phyloP scores from a whole-genome alignment of 2,797 vertebrate genomes.

The Thamnophis elegans region DNA sequence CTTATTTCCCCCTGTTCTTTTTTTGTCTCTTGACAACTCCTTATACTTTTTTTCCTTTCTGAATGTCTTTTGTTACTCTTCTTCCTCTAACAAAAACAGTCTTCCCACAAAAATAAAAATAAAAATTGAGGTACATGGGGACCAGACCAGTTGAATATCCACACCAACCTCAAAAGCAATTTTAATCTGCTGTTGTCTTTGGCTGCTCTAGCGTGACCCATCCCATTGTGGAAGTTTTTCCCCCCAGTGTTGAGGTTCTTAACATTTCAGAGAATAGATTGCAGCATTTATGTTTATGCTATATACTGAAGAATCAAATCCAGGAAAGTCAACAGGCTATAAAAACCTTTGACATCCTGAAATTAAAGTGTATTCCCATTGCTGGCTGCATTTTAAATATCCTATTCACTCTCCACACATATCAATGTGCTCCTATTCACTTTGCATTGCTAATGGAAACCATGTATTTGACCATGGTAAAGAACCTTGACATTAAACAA shows the following conservation, averaged over 20 bases:
- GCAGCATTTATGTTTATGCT: neutral
- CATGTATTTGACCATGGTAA: neutral
- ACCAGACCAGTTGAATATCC: neutral
- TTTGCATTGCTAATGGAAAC: neutral
- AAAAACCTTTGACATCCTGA: neutral
- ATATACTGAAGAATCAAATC: neutral
- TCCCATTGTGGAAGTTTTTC: neutral
- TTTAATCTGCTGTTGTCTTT: constrained; percentile 6
- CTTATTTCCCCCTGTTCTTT: neutral
- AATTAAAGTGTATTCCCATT: neutral
- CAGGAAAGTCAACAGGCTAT: neutral
- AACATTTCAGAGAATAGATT: neutral
- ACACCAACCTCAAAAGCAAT: neutral
- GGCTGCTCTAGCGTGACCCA: neutral
- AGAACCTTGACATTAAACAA: neutral
- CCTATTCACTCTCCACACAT: neutral
- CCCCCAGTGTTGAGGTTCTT: neutral
- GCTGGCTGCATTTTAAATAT: neutral
- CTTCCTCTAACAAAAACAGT: neutral
- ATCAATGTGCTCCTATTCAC: neutral
- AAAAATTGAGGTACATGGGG: neutral
- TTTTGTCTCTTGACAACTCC: neutral
- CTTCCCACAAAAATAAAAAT: neutral
- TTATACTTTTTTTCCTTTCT: neutral
- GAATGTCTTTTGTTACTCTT: neutral